phyloP scores from a whole-genome alignment of 2,797 vertebrate genomes.

The Halcyon badia region DNA sequence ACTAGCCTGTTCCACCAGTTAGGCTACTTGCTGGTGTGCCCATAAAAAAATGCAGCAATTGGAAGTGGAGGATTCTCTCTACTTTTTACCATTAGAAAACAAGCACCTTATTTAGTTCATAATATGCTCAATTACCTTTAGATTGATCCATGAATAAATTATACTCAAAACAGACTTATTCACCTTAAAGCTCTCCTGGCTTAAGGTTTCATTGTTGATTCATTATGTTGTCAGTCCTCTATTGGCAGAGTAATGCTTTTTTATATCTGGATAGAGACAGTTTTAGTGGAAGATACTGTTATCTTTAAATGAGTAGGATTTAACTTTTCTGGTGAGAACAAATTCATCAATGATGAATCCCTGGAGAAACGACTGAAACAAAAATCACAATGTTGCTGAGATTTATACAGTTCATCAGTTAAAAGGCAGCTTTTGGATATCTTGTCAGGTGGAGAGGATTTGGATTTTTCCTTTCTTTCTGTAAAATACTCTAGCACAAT shows the following conservation, averaged over 20 bases:
- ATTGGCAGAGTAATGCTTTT: slow-evolving; percentile 81
- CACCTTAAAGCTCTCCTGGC: slow-evolving; percentile 81
- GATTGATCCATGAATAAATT: slow-evolving; percentile 84
- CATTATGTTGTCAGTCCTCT: slow-evolving; percentile 84
- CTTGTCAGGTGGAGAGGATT: not conserved
- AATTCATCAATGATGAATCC: slow-evolving; percentile 84
- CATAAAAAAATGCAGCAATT: slow-evolving; percentile 44
- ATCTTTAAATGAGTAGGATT: slow-evolving; percentile 83
- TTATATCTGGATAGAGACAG: slow-evolving; percentile 82
- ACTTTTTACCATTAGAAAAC: slow-evolving; percentile 64
- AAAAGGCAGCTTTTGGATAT: slow-evolving; percentile 76
- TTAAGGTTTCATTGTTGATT: slow-evolving; percentile 86
- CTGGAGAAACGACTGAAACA: slow-evolving; percentile 81
- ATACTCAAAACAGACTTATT: slow-evolving; percentile 79
- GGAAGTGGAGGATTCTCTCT: slow-evolving; percentile 45
- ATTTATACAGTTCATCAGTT: slow-evolving; percentile 79
- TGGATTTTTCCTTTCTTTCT: slow-evolving; percentile 64
- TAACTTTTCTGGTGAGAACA: slow-evolving; percentile 83
- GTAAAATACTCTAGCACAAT: slow-evolving; percentile 53
- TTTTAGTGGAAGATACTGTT: slow-evolving; percentile 82
- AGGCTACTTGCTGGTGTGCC: not conserved
- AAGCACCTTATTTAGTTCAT: slow-evolving; percentile 76
- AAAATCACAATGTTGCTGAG: slow-evolving; percentile 79
- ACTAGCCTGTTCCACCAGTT: not conserved
- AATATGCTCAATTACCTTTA: slow-evolving; percentile 83